Percentiles rank a stretch among this genome's conserved stretches.
Evolutionary conservation across 2,888 invertebrate genomes (phyloP).

Genomic region (Acanthosepion lycidas): DNA sequence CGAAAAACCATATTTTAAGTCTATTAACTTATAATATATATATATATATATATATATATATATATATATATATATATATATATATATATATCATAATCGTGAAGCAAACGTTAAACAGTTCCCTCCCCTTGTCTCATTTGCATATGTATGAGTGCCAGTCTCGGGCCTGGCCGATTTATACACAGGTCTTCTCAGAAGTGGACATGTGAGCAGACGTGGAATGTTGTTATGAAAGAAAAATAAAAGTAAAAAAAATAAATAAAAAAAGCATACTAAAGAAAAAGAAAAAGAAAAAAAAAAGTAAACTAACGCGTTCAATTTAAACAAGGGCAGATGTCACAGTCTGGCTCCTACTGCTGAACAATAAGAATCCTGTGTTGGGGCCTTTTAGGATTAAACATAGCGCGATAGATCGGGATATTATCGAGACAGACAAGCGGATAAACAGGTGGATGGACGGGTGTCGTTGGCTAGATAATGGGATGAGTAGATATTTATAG

Average conservation of each 20-base stretch:
- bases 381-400: not conserved
- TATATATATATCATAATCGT: too few species aligned
- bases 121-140: not conserved
- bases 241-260: not conserved
- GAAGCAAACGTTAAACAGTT: not conserved
- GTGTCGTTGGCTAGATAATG: not conserved
- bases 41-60: too few species aligned
- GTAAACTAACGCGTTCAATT: not conserved
- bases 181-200: not conserved
- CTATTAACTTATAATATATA: too few species aligned
- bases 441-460: not conserved
- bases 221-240: not conserved
- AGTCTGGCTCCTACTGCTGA: not conserved
- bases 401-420: not conserved
- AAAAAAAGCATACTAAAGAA: not conserved
- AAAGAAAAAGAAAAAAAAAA: not conserved
- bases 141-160: not conserved
- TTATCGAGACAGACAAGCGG: not conserved
- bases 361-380: conserved; percentile 33
- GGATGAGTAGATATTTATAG: too few species aligned
- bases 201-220: not conserved
- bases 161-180: not conserved
- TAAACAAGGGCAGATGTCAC: conserved; percentile 20
- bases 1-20: too few species aligned
- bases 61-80: too few species aligned